Base-by-base conservation (phyloP, 2,888 invertebrate species). In the Latheticus oryzae region DNA sequence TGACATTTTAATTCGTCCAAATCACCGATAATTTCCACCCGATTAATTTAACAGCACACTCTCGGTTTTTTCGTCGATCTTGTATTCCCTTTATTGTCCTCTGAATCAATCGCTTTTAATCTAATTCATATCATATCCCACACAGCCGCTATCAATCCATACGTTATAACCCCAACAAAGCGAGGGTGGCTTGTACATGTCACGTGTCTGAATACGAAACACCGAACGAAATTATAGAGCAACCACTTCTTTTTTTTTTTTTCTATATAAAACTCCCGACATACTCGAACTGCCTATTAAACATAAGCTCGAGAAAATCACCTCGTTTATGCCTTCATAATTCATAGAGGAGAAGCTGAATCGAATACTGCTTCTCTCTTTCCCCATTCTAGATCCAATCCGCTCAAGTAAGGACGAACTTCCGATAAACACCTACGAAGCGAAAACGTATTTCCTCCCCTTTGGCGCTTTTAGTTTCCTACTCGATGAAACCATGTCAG, bases 51-150 rank as follows among this genome's bases (percentile, higher is more conserved):
- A n/a, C n/a, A 11, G 5, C n/a, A 17, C 38, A 23, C 21, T 11
- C 21, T 17, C 19, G 19, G 23, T 40, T 40, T 13, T 24, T n/a
- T n/a, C n/a, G n/a, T n/a, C 2, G 28, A 28, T 24, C 8, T 24
- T 2, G 3, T 8, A 2, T 28, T 9, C 11, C 12, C 16, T 38
- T 26, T 28, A 38, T 50, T 50, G 50, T 50, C 13, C 17, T 5
- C 26, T 28, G 43, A 42, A 52, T 52, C 52, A 52, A 52, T 52
- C 40, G 52, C 23, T 8, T 37, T 23, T 24, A 38, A 38, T 50
- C 40, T 52, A 42, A 52, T 52, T 52, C 52, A 52, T 40, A 52
- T 52, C 52, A 52, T 37, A 37, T 52, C 52, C 38, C 32, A 48
- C 35, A 26, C 32, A 15, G 15, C 52, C 17, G 30, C 40, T 42